These are phyloP conservation scores for Macrotis lagotis DNA, from an alignment of 2,113 vertebrate genomes.

Conservation along the genomic window DNA sequence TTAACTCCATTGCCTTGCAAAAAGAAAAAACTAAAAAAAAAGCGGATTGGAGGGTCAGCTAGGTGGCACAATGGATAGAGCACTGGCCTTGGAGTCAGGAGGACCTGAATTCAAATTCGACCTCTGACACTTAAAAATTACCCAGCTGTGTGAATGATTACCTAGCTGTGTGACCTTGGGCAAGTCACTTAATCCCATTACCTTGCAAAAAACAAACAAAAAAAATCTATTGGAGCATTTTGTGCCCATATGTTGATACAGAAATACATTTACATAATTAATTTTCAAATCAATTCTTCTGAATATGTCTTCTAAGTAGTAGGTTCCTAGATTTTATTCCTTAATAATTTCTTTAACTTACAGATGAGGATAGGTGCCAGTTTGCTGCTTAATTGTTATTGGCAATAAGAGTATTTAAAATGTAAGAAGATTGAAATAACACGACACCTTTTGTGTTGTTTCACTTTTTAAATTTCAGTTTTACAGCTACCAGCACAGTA, in stretches of 20 bases:
- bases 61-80: too few species aligned
- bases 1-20: too few species aligned
- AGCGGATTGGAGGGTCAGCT: too few species aligned
- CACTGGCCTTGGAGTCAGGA: too few species aligned
- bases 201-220: too few species aligned
- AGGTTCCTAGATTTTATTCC: not conserved
- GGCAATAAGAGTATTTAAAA: conserved; percentile 9
- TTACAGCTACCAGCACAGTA: conserved; percentile 63
- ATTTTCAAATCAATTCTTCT: not conserved
- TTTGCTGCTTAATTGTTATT: conserved; percentile 13
- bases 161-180: too few species aligned
- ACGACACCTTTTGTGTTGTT: conserved; percentile 13
- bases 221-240: not conserved
- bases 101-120: too few species aligned
- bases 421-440: not conserved
- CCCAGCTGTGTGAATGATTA: too few species aligned
- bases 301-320: not conserved
- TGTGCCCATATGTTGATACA: not conserved
- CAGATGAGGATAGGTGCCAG: not conserved
- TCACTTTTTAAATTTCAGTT: conserved; percentile 73
- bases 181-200: too few species aligned
- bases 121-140: too few species aligned
- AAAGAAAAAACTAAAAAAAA: too few species aligned
- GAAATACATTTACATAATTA: not conserved
- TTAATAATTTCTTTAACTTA: not conserved